These are phyloP conservation scores for Invenusta paracnida DNA, from an alignment of 2,888 invertebrate genomes.

Conservation along the genomic window DNA sequence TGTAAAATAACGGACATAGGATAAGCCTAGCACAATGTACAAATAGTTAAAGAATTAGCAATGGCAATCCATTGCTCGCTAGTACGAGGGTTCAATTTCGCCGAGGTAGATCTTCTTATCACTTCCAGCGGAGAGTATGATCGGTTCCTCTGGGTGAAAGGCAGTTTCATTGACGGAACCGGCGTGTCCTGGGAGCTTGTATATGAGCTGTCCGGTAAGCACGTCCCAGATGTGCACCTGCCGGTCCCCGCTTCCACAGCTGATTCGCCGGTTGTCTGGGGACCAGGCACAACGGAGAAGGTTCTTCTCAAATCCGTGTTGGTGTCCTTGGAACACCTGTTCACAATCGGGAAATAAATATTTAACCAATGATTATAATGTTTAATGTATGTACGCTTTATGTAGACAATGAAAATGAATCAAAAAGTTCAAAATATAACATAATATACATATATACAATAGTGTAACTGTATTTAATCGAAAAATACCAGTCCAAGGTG, in stretches of 20 bases:
- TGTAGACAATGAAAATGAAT: too few species aligned
- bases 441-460: too few species aligned
- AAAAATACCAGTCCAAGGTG: too few species aligned
- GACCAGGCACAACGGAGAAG: constrained; percentile 87
- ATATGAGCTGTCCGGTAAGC: constrained; percentile 79
- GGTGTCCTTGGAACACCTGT: constrained; percentile 75
- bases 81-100: constrained; percentile 67
- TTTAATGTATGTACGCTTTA: too few species aligned
- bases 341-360: too few species aligned
- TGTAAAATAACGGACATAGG: too few species aligned
- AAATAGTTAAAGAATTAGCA: too few species aligned
- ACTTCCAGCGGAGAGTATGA: constrained; percentile 85
- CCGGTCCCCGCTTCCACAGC: constrained; percentile 88
- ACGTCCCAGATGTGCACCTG: constrained; percentile 96
- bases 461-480: too few species aligned
- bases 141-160: constrained; percentile 87
- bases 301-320: constrained; percentile 96
- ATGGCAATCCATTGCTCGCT: too few species aligned
- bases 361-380: too few species aligned
- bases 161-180: constrained; percentile 93
- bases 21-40: too few species aligned
- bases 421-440: too few species aligned
- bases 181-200: constrained; percentile 94
- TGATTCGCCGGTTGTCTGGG: constrained; percentile 80
- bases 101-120: constrained; percentile 92